Evolutionary conservation across 2,797 vertebrate genomes (phyloP).

Genomic region (Dromococcyx pavoninus): DNA sequence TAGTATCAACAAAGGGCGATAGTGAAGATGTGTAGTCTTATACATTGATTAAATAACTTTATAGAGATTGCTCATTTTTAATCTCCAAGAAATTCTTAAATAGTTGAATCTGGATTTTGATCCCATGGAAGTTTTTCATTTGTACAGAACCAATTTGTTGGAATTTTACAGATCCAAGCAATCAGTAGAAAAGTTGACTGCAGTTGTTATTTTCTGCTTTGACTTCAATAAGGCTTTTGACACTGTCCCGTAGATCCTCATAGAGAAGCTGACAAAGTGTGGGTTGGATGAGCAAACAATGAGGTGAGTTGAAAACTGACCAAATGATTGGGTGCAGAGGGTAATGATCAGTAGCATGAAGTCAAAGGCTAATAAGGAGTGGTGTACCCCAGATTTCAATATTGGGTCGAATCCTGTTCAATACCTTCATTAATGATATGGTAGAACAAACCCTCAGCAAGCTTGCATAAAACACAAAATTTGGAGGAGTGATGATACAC

Average conservation of each 20-base stretch:
- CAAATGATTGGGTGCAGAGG: not conserved
- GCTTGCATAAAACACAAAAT: not conserved
- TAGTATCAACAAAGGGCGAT: not conserved
- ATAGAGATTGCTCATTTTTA: not conserved
- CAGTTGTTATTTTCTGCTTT: not conserved
- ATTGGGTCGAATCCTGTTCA: not conserved
- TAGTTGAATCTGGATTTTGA: not conserved
- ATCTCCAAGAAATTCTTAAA: not conserved
- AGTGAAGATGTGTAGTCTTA: not conserved
- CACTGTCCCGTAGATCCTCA: too few species aligned
- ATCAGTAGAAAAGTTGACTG: not conserved
- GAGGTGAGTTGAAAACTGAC: not conserved
- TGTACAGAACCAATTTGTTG: not conserved
- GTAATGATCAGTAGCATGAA: not conserved
- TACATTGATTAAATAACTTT: not conserved
- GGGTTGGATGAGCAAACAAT: too few species aligned
- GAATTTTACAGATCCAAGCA: not conserved
- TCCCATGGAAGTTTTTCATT: not conserved
- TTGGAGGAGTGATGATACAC: not conserved
- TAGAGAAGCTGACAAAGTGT: too few species aligned
- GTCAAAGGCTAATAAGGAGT: not conserved
- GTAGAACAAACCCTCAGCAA: not conserved
- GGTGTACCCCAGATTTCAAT: not conserved
- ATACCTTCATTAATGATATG: not conserved
- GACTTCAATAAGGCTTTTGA: not conserved